These are phyloP conservation scores for Clangula hyemalis DNA, from an alignment of 2,797 vertebrate genomes.

Conservation along the genomic window DNA sequence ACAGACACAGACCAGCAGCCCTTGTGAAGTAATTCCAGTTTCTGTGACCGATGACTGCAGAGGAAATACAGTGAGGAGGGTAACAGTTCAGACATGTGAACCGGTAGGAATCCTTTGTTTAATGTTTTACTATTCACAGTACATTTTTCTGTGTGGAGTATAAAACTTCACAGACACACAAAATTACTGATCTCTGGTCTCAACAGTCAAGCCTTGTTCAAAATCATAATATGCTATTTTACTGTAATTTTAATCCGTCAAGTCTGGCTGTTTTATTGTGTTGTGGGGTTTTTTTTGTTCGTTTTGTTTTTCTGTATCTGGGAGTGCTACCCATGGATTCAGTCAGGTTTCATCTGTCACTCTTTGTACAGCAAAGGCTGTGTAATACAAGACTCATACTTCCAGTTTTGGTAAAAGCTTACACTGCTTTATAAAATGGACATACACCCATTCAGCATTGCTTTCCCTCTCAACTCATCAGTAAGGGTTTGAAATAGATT, in stretches of 20 bases:
- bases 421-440: rapidly evolving
- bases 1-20: constrained; percentile 31
- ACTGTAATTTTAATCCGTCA: not conserved
- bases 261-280: not conserved
- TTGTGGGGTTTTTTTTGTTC: too few relatives aligned
- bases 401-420: not conserved
- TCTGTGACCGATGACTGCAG: constrained; percentile 24
- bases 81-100: constrained; percentile 55
- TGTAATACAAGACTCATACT: not conserved
- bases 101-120: constrained; percentile 41
- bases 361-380: not conserved
- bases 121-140: rapidly evolving
- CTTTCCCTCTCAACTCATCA: not conserved
- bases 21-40: constrained; percentile 31
- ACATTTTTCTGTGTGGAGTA: rapidly evolving
- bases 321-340: not conserved
- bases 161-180: not conserved
- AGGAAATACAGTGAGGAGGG: constrained; percentile 10
- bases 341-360: not conserved
- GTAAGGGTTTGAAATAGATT: not conserved
- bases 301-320: not conserved
- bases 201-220: not conserved
- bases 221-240: not conserved
- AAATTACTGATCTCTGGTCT: not conserved
- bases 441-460: not conserved